These are phyloP conservation scores for Penaeus chinensis DNA, from an alignment of 1,140 invertebrate genomes.

Conservation along the genomic window DNA sequence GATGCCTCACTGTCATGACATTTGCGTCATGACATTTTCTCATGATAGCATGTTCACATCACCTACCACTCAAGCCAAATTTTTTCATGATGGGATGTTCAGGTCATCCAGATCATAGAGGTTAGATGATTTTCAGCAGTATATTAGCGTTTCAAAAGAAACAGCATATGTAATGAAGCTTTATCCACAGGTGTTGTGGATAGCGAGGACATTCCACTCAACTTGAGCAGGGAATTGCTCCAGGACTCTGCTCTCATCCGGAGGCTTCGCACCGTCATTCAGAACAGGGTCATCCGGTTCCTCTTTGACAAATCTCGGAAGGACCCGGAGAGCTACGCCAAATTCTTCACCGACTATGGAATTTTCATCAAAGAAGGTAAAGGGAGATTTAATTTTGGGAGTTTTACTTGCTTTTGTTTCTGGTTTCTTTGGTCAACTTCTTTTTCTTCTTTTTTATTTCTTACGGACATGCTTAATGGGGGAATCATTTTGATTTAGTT, in stretches of 20 bases:
- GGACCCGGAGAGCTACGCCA: conserved; percentile 82
- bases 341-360: conserved; percentile 93
- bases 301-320: conserved; percentile 88
- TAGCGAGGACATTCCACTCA: conserved; percentile 97
- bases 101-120: too few relatives aligned
- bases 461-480: too few relatives aligned
- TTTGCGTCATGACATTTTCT: too few relatives aligned
- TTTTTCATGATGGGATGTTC: too few relatives aligned
- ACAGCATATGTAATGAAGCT: conserved; percentile 12
- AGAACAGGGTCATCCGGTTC: conserved; percentile 86
- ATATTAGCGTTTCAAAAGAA: not conserved
- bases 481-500: too few relatives aligned
- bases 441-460: not conserved
- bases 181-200: conserved; percentile 85
- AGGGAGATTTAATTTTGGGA: not conserved
- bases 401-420: not conserved
- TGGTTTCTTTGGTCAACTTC: not conserved
- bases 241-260: conserved; percentile 92
- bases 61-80: too few relatives aligned
- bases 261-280: conserved; percentile 86
- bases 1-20: too few relatives aligned
- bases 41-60: too few relatives aligned
- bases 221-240: conserved; percentile 93
- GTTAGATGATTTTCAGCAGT: not conserved
- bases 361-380: conserved; percentile 90